Base-by-base conservation (phyloP, 1,140 invertebrate species). In the Bombus pascuorum region DNA sequence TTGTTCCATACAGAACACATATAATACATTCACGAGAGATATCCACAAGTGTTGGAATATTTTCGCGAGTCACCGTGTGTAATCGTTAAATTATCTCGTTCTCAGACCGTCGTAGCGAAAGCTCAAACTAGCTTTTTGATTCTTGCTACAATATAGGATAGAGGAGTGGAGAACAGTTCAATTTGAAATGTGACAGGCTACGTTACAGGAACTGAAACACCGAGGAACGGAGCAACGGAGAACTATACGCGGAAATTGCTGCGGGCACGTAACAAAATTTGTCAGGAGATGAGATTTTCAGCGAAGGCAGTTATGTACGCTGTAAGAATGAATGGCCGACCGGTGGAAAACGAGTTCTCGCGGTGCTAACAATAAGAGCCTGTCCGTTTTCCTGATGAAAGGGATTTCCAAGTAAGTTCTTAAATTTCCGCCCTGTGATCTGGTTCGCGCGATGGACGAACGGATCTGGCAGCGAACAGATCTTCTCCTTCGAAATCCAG, bases 231-330 rank as follows among this genome's bases (percentile, higher is more conserved):
- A 8, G 44, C 42, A n/a, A 44, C 39, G 59, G 39, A 32, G 77
- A 72, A 80, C 62, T 88, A 80, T 76, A 86, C 79, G 65, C 57
- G 88, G 79, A 89, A 89, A 89, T 89, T 86, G 88, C 83, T 83
- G 71, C 71, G 83, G 87, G 79, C 87, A 89, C 87, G 88, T 89
- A 89, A 89, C 87, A 71, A 89, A 89, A 89, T 89, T 88, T 89
- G 83, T 86, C 88, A 83, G 88, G 83, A 89, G 88, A 89, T 89
- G 87, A 89, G 88, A 89, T 89, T 89, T 89, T 88, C 87, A 83
- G 70, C 25, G 74, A 44, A 79, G 88, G 77, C 70, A 82, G 88
- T 88, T 88, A 88, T 80, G 79, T 86, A 74, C 87, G 83, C 88
- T 32, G 71, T 65, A 80, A 89, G 87, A 89, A 89, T 80, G 84